Evolutionary conservation across 2,888 invertebrate genomes (phyloP).

Genomic region (Lochmaea capreae): DNA sequence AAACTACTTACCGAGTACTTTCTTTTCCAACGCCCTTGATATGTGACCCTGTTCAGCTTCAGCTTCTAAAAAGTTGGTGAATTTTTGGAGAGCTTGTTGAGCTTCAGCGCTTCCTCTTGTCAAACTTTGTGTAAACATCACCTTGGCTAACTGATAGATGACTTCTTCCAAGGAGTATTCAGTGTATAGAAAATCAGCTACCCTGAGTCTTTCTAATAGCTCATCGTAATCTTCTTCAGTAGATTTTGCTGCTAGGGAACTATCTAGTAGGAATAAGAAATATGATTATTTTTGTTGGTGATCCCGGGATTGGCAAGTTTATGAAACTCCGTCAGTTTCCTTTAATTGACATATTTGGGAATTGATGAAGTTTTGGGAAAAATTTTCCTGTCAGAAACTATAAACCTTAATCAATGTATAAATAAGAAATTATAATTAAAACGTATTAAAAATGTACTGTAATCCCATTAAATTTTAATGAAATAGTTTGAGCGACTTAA

Average conservation of each 20-base stretch:
- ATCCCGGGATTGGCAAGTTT: too few species aligned
- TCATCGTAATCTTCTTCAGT: slow-evolving; percentile 73
- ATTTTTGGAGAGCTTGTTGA: slow-evolving; percentile 78
- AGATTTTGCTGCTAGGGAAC: slow-evolving; percentile 39
- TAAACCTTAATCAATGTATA: too few species aligned
- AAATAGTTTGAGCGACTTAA: too few species aligned
- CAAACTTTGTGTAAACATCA: slow-evolving; percentile 83
- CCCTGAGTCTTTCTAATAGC: slow-evolving; percentile 75
- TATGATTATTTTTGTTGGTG: neutral
- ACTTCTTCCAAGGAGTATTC: slow-evolving; percentile 83
- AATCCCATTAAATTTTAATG: too few species aligned
- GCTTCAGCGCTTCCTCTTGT: slow-evolving; percentile 77
- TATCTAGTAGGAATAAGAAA: slow-evolving; percentile 25
- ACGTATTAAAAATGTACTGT: too few species aligned
- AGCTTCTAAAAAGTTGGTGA: slow-evolving; percentile 79
- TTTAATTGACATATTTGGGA: too few species aligned
- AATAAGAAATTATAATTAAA: too few species aligned
- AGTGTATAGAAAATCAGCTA: slow-evolving; percentile 79
- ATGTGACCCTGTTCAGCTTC: slow-evolving; percentile 81
- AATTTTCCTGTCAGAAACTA: too few species aligned
- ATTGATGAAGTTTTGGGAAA: too few species aligned
- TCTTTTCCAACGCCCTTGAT: slow-evolving; percentile 79
- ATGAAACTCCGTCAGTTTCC: too few species aligned
- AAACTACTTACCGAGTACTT: slow-evolving; percentile 74
- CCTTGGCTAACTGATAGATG: slow-evolving; percentile 84